Conservation (phyloP, 2,113 vertebrate genomes). For the Boleophthalmus pectinirostris region DNA sequence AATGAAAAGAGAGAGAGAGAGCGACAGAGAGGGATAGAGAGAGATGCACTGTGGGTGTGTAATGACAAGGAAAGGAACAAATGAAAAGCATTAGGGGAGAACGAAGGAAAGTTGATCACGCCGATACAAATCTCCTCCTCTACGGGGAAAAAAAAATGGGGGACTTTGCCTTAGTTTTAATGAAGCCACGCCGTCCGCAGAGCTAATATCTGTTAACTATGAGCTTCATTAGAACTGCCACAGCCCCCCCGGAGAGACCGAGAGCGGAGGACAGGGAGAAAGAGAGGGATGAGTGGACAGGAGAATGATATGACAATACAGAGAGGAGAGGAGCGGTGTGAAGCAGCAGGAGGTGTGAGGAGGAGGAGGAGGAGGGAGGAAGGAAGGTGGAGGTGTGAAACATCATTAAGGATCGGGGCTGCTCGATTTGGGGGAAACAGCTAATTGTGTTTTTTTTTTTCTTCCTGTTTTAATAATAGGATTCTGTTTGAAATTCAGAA, state of each 20-base stretch:
- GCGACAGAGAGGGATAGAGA: not conserved
- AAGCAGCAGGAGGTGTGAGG: conserved; percentile 39
- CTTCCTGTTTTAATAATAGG: too few relatives aligned
- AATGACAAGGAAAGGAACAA: conserved; percentile 49
- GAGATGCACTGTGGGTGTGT: conserved; percentile 59
- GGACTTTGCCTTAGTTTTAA: conserved; percentile 64
- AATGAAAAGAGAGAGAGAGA: too few relatives aligned
- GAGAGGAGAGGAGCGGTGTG: conserved; percentile 13
- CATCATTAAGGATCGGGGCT: conserved; percentile 22
- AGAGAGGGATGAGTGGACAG: conserved; percentile 66
- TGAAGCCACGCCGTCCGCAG: conserved; percentile 66
- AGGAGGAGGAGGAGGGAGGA: conserved; percentile 13
- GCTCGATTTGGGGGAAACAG: too few relatives aligned
- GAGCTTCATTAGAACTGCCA: conserved; percentile 67
- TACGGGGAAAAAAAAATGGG: conserved; percentile 73
- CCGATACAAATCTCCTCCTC: conserved; percentile 58
- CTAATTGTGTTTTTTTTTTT: too few relatives aligned
- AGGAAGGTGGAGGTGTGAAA: conserved; percentile 37
- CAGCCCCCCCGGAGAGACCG: conserved; percentile 51
- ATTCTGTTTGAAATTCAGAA: too few relatives aligned
- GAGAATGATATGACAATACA: conserved; percentile 36
- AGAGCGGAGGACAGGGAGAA: conserved; percentile 37
- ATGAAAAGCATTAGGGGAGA: conserved; percentile 37
- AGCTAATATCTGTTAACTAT: conserved; percentile 73
- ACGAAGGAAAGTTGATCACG: conserved; percentile 41